Percentiles rank a stretch among this genome's conserved stretches.
Evolutionary conservation across 2,797 vertebrate genomes (phyloP).

Genomic region (Toxotes lorentzi): DNA sequence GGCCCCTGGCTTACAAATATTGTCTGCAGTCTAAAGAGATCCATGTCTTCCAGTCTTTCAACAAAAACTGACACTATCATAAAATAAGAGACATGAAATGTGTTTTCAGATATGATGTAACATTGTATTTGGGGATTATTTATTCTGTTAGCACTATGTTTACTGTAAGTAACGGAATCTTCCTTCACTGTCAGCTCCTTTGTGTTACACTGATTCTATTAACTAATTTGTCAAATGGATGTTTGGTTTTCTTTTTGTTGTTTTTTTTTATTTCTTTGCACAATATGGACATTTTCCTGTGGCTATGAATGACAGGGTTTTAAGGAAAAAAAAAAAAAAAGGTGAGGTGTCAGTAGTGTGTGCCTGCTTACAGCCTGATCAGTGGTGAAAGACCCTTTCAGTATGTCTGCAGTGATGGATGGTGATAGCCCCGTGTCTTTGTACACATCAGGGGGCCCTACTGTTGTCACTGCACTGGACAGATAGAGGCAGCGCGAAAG

Average conservation of each 20-base stretch:
- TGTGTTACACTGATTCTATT: slow-evolving; percentile 37
- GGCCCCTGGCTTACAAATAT: slow-evolving; percentile 56
- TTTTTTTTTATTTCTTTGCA: slow-evolving; percentile 31
- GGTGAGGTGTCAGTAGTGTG: slow-evolving; percentile 74
- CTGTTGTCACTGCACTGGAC: slow-evolving; percentile 86
- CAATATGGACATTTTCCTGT: slow-evolving; percentile 39
- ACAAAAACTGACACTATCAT: slow-evolving; percentile 53
- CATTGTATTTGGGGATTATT: slow-evolving; percentile 51
- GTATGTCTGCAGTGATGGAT: slow-evolving; percentile 91
- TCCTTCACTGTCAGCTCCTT: slow-evolving; percentile 29
- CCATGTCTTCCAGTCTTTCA: slow-evolving; percentile 85
- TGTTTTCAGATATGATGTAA: slow-evolving; percentile 48
- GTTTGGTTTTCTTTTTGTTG: not conserved
- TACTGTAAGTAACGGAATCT: slow-evolving; percentile 30
- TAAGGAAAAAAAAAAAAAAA: slow-evolving; percentile 25
- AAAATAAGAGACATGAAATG: slow-evolving; percentile 73
- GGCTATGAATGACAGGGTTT: slow-evolving; percentile 40
- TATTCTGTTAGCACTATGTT: slow-evolving; percentile 26
- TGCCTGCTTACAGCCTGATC: slow-evolving; percentile 89
- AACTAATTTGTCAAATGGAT: slow-evolving; percentile 14
- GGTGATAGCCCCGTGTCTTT: slow-evolving; percentile 89
- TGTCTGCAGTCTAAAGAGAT: slow-evolving; percentile 65
- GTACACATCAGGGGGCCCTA: slow-evolving; percentile 84
- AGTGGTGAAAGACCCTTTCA: slow-evolving; percentile 87
- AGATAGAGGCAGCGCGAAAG: slow-evolving; percentile 76